Evolutionary conservation across 2,113 vertebrate species (phyloP), one percentile per base, ranked within the genome.

Genomic region (Ceyx melanurus): DNA sequence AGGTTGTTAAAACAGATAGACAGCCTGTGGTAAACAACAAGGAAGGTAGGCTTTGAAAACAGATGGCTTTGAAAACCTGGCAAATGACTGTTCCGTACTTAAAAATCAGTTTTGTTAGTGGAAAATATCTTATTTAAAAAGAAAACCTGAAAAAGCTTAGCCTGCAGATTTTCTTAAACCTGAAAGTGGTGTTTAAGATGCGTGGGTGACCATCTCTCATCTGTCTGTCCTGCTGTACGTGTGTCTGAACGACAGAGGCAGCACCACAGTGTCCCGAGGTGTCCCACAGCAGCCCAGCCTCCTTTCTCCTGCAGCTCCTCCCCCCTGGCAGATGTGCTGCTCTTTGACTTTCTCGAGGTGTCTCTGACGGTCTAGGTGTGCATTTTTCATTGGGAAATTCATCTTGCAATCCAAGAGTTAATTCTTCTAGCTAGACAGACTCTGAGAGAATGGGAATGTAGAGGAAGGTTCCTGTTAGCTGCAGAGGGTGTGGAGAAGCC

Each of bases 1-100:
- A 97, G 97, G 97, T 98, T 98, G 98, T 98, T 98, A 98, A 98
- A 98, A 98, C 97, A 98, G 97, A 98, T 97, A 98, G 98, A 97
- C 96, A 98, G 98, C 89, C 98, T 97, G 97, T 86, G 76, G 97
- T 98, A 98, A 98, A 98, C 97, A 98, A 97, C 95, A 94, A 97
- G 97, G 96, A 97, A 98, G 97, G 97, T 97, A 97, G 93, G 93
- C 95, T 98, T 98, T 97, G 97, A 97, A 98, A 98, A 97, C 98
- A 98, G 98, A 98, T 98, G 98, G 97, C 97, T 98, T 98, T 97
- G 98, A 97, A 97, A 98, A 97, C 96, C 96, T 97, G 97, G 97
- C 97, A 97, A 97, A 97, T 96, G 95, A 95, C 95, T 95, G 95
- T 90, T 97, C 95, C 96, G 79, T 97, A 96, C 96, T 96, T 97